A percentile compares a stretch with the other conserved stretches of the same genome.
Evolutionary conservation across 2,888 invertebrate species (phyloP).

Genomic region (Acrobasis consociella): DNA sequence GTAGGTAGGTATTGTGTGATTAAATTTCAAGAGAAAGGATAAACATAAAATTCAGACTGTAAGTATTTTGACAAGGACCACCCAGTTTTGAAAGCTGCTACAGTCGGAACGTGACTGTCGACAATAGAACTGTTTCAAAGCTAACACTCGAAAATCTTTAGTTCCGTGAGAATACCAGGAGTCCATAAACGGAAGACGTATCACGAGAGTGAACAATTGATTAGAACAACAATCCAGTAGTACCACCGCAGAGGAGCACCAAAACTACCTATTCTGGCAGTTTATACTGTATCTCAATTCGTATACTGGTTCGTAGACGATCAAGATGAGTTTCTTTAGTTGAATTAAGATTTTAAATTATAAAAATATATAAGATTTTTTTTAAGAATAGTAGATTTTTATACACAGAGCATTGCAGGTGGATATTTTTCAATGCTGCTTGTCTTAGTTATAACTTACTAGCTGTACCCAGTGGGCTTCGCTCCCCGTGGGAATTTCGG

Average conservation of each 20-base stretch:
- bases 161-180: slow-evolving; percentile 16
- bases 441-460: too few relatives aligned
- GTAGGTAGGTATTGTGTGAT: background rate
- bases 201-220: slow-evolving; percentile 33
- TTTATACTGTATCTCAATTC: background rate
- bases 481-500: too few relatives aligned
- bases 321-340: background rate
- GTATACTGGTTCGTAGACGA: too few relatives aligned
- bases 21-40: background rate
- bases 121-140: slow-evolving; percentile 20
- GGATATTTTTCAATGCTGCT: too few relatives aligned
- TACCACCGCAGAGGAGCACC: slow-evolving; percentile 18
- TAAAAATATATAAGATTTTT: too few relatives aligned
- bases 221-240: slow-evolving; percentile 33
- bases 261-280: background rate
- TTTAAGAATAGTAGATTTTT: too few relatives aligned
- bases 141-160: slow-evolving; percentile 19
- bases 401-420: too few relatives aligned
- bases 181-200: slow-evolving; percentile 4
- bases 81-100: slow-evolving; percentile 10
- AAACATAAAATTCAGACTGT: background rate
- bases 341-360: too few relatives aligned
- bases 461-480: too few relatives aligned
- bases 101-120: slow-evolving; percentile 19
- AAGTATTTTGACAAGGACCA: slow-evolving; percentile 18